Conservation (phyloP, 2,888 invertebrate genomes). For the Aphelenchoides bicaudatus region DNA sequence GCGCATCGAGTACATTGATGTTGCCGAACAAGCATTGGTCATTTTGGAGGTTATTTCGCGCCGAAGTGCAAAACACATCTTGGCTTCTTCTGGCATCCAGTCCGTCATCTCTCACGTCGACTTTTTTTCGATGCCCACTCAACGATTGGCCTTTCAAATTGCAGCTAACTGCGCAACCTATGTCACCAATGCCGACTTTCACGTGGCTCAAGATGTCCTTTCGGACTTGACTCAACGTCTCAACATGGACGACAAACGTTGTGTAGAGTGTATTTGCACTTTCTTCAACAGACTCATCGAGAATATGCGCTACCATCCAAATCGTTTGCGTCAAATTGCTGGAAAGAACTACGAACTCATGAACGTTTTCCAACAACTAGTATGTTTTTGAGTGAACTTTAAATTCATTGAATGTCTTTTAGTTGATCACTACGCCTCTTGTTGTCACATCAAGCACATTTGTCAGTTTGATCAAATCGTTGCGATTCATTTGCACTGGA, state of each 20-base stretch:
- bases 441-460: conserved; percentile 89
- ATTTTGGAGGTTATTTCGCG: conserved; percentile 94
- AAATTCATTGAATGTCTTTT: conserved; percentile 44
- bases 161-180: conserved; percentile 86
- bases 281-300: conserved; percentile 94
- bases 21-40: conserved; percentile 94
- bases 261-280: conserved; percentile 91
- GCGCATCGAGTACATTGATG: conserved; percentile 96
- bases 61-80: conserved; percentile 89
- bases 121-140: conserved; percentile 96
- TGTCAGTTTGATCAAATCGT: conserved; percentile 89
- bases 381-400: conserved; percentile 20
- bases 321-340: conserved; percentile 86
- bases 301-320: conserved; percentile 86
- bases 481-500: conserved; percentile 69
- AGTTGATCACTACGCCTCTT: conserved; percentile 89
- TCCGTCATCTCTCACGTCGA: conserved; percentile 72
- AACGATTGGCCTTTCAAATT: conserved; percentile 88
- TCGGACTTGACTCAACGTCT: conserved; percentile 49
- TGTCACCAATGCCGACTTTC: conserved; percentile 76
- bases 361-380: conserved; percentile 43
- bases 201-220: conserved; percentile 41
- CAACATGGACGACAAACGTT: conserved; percentile 77
- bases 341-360: conserved; percentile 44
- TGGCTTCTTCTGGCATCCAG: conserved; percentile 74